Evolutionary conservation across 2,888 invertebrate species (phyloP).

Genomic region (Diloba caeruleocephala): DNA sequence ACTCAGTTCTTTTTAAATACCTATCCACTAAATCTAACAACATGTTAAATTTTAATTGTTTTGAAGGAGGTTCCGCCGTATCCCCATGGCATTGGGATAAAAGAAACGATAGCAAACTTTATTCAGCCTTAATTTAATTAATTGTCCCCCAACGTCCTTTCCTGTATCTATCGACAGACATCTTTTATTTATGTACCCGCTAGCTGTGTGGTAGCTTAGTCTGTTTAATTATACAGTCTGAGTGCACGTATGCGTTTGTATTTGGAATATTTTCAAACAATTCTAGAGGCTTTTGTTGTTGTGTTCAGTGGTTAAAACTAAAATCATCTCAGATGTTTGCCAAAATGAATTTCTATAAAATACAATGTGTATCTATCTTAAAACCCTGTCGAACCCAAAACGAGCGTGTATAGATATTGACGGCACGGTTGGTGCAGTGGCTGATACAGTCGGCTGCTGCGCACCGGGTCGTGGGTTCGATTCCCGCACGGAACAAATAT

Average conservation of each 20-base stretch:
- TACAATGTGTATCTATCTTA: no score
- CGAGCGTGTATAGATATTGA: no score
- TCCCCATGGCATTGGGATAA: constrained; percentile 61
- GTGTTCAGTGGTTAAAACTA: neutral
- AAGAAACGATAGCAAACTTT: constrained; percentile 73
- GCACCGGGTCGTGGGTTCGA: no score
- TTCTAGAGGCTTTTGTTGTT: constrained; percentile 26
- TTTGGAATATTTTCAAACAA: constrained; percentile 40
- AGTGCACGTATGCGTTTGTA: constrained; percentile 39
- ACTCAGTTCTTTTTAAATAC: no score
- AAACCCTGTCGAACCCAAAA: no score
- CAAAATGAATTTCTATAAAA: no score
- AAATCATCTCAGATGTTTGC: no score
- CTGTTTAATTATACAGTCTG: constrained; percentile 51
- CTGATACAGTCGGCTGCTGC: no score
- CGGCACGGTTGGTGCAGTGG: no score
- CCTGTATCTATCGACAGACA: constrained; percentile 65
- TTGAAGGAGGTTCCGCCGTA: constrained; percentile 55
- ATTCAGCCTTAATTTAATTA: constrained; percentile 77
- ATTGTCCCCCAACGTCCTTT: constrained; percentile 66
- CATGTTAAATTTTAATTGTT: constrained; percentile 62
- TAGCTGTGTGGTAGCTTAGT: constrained; percentile 43
- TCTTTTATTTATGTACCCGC: constrained; percentile 66
- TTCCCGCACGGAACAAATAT: no score
- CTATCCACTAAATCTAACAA: no score